Evolutionary conservation across 1,140 invertebrate species (phyloP), one percentile per base, ranked within the genome.

Genomic region (Helicoverpa zea): DNA sequence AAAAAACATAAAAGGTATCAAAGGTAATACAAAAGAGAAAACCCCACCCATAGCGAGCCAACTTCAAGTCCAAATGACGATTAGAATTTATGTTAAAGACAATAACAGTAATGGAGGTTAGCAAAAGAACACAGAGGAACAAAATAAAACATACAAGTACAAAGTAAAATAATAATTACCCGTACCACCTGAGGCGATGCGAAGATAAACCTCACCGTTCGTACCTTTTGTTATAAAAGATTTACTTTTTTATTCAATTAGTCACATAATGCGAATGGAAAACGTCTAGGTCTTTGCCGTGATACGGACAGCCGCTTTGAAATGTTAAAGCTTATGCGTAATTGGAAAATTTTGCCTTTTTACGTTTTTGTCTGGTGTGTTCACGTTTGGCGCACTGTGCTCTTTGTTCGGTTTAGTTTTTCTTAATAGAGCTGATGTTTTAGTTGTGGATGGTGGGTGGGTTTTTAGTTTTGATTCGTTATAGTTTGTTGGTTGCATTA

Each of bases 111-210:
- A 88, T 84, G 72, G 82, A 74, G 76, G 73, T 14, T 43, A 86
- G 89, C 87, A 91, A 90, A 90, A 88, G 86, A 89, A 88, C 84
- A 63, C 72, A 59, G 54, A 30, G 66, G 63, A 77, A 75, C 82
- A 80, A 79, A 87, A 86, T 86, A 87, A 83, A 88, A 76, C 66
- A 59, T 29, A 78, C 81, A 79, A 77, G 70, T 83, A 88, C 86
- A 90, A 90, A 91, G 87, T 89, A 83, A 87, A 89, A 91, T 82
- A 88, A 90, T 91, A 89, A 90, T 91, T 90, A 90, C 70, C 77
- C 59, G 70, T 74, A 73, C 70, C 70, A 78, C 86, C 90, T 56
- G 58, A 51, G 86, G 88, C 86, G 58, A 80, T 78, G 70, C 70
- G 64, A 78, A 86, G 84, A 83, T 84, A 84, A 83, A 79, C 84